Evolutionary conservation across 2,888 invertebrate species (phyloP), one percentile per base, ranked within the genome.

Genomic region (Congeria kusceri): DNA sequence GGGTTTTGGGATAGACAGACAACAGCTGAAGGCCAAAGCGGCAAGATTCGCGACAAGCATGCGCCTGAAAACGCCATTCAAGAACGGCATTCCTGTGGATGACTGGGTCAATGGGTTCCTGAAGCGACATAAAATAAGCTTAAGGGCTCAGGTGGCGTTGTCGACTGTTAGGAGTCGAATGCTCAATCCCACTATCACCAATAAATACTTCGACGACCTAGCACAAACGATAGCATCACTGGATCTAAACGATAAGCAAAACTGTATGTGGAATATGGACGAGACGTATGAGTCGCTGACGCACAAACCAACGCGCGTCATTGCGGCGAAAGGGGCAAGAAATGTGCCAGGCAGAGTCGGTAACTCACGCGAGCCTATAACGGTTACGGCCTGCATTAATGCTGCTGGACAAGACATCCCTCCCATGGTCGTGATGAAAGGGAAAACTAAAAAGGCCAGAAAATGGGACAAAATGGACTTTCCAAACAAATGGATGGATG

Each of bases 401-500:
- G 83, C 75, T 0, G 67, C 75, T 15, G 75, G 77, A 1, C 15
- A n/a, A 5, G 29, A 32, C n/a, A 68, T 80, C 7, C 80, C 72
- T 23, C 76, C 78, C 0, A 28, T 76, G 20, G 46, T 78, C 7
- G 69, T 78, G 13, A 63, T 72, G 0, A 77, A 74, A 27, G 69
- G 67, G 0, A 67, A 67, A 27, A 58, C 67, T 2, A 29, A 9
- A 1, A 56, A 57, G 23, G 13, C 56, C 18, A 25, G 32, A 18
- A 29, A 66, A 11, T 7, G 76, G 74, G 2, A 46, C 77, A 23
- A n/a, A 39, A 1, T 84, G 63, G 53, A 73, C 73, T 3, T 79
- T 63, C 25, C 78, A 81, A 53, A 23, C 5, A n/a, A 81, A 73
- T 11, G 80, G 73, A 0, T 84, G 75, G 74, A 82, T 84, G 74